phyloP scores from a whole-genome alignment of 2,797 vertebrate species.

The Megaceryle alcyon region DNA sequence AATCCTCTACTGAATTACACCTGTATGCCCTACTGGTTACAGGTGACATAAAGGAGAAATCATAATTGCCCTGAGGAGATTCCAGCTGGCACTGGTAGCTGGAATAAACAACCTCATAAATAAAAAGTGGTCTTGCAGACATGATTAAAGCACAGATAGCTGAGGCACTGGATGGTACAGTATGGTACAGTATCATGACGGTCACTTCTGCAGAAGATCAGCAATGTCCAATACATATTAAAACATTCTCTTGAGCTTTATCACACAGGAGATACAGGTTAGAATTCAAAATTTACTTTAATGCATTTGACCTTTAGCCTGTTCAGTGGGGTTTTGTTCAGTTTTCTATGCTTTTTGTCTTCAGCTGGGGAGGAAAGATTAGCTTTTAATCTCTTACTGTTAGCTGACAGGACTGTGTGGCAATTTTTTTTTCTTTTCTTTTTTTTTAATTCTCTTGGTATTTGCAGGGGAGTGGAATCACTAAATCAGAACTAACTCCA shows the following conservation, averaged over 20 bases:
- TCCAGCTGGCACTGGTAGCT: background rate
- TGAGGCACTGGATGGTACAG: background rate
- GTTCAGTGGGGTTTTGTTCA: background rate
- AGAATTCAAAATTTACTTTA: background rate
- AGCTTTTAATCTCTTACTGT: background rate
- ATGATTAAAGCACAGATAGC: background rate
- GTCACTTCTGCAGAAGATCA: background rate
- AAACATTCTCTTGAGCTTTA: background rate
- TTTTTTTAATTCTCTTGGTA: background rate
- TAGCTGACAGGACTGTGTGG: background rate
- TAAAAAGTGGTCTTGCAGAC: background rate
- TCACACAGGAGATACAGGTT: rapidly evolving
- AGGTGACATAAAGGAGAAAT: background rate
- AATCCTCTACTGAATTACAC: background rate
- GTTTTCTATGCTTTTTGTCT: background rate
- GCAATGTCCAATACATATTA: background rate
- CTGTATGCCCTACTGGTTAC: background rate
- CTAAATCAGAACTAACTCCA: background rate
- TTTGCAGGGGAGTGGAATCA: background rate
- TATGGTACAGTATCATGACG: background rate
- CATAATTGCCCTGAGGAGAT: background rate
- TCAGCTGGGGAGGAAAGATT: background rate
- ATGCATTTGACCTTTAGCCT: background rate
- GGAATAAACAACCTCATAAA: background rate
- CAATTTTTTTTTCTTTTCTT: background rate